Evolutionary conservation across 2,113 vertebrate genomes (phyloP), one percentile per base, ranked within the genome.

Genomic region (Halcyon senegalensis): DNA sequence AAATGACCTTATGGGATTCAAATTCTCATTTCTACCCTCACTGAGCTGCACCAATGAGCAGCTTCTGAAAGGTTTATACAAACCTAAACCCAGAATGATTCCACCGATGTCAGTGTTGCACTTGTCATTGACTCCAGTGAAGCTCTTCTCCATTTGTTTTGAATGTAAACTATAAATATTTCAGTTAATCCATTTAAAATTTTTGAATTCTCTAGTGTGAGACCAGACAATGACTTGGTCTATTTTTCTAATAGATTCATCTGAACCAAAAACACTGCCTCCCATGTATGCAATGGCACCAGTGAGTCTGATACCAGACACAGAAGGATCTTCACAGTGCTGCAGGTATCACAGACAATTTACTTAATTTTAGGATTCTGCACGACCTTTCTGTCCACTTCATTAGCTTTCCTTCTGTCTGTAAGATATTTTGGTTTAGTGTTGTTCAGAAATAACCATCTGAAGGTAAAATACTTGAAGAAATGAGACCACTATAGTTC

Each of bases 101-200:
- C 46, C 31, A 33, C n/a, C 0, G 0, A 13, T 62, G 79, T 72
- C 70, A 85, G n/a, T 62, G 58, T 55, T 91, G 58, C 85, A 92
- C 63, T 94, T 93, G 92, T 88, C 55, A 41, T 7, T 68, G 82
- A 72, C 58, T 79, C 67, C 56, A 76, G 87, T 0, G 3, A 93
- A 94, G 58, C 84, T 89, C 58, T 75, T 93, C 89, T 90, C 48
- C 27, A 31, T 50, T 86, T 96, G 90, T 92, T 96, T 90, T 90
- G 75, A 94, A 84, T 74, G 68, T 83, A 93, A 95, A 86, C 8
- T 4, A 83, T 86, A 94, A 94, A 93, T 95, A 89, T 91, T 96
- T 95, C 56, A 81, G 37, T 91, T 91, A 53, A 89, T 79, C 18
- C 3, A 48, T 87, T 84, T 78, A 84, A 94, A 15, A 44, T 90